A percentile compares a stretch with the other conserved stretches of the same genome.
phyloP scores from a whole-genome alignment of 2,888 invertebrate species.

The Dichetophora obliterata region DNA sequence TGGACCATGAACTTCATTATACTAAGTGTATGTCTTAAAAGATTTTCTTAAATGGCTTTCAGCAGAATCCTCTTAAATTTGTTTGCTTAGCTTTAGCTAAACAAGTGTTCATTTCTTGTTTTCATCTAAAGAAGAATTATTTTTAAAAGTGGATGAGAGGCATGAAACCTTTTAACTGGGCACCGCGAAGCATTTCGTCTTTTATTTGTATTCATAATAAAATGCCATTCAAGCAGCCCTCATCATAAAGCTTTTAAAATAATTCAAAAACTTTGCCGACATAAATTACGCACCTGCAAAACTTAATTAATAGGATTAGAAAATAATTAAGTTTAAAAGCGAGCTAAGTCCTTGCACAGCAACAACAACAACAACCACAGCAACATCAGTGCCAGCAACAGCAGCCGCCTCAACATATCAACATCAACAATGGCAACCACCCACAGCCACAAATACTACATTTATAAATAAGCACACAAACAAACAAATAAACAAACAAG shows the following conservation, averaged over 20 bases:
- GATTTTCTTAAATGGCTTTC: too few species aligned
- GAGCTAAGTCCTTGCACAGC: neutral
- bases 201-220: neutral
- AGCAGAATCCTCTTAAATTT: too few species aligned
- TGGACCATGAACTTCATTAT: too few species aligned
- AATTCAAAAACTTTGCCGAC: neutral
- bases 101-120: neutral
- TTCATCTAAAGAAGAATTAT: neutral
- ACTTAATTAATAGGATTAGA: conserved; percentile 40
- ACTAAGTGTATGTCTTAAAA: too few species aligned
- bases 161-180: neutral
- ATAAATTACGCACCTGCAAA: conserved; percentile 32
- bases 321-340: conserved; percentile 28
- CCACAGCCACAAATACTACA: neutral
- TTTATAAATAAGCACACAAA: neutral
- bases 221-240: neutral
- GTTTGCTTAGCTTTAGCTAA: too few species aligned
- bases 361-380: neutral
- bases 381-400: neutral
- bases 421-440: neutral
- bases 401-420: neutral
- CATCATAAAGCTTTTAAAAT: neutral
- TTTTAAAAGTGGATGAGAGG: neutral
- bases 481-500: neutral
- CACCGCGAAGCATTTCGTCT: too few species aligned